Evolutionary conservation across 2,888 invertebrate species (phyloP).

Genomic region (Odontothrips loti): DNA sequence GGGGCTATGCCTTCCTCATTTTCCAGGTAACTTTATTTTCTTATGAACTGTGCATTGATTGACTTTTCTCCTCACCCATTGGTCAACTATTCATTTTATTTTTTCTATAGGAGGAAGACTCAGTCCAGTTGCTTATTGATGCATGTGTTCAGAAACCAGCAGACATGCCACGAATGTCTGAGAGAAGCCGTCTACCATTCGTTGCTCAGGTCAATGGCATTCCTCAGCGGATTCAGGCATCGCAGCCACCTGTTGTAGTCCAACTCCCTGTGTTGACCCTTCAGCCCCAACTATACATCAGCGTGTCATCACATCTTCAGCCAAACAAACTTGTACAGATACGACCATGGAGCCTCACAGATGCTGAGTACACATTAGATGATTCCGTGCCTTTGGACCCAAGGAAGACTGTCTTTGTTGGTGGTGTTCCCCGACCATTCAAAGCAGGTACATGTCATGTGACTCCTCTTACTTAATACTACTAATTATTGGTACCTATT

Average conservation of each 20-base stretch:
- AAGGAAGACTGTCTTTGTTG: constrained; percentile 97
- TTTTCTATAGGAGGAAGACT: constrained; percentile 79
- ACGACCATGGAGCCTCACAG: constrained; percentile 93
- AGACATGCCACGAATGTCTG: neutral
- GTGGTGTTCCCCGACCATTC: constrained; percentile 97
- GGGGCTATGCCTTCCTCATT: constrained; percentile 90
- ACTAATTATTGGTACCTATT: neutral
- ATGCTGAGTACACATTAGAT: constrained; percentile 96
- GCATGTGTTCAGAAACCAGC: constrained; percentile 95
- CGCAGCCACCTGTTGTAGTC: neutral
- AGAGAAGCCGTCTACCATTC: neutral
- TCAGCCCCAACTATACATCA: constrained; percentile 82
- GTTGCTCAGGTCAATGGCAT: neutral
- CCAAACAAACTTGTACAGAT: constrained; percentile 99
- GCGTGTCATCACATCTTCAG: constrained; percentile 97
- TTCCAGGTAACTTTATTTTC: constrained; percentile 63
- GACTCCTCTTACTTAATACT: neutral
- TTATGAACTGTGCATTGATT: too few species aligned
- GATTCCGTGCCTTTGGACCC: constrained; percentile 96
- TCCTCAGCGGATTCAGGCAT: neutral
- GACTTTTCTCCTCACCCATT: neutral
- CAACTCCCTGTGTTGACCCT: neutral
- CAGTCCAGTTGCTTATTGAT: constrained; percentile 94
- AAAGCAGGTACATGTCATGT: constrained; percentile 70
- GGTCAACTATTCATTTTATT: neutral